A percentile compares a stretch with the other conserved stretches of the same genome.
Conservation (phyloP, 2,797 vertebrate genomes). For the Crax fasciolata region DNA sequence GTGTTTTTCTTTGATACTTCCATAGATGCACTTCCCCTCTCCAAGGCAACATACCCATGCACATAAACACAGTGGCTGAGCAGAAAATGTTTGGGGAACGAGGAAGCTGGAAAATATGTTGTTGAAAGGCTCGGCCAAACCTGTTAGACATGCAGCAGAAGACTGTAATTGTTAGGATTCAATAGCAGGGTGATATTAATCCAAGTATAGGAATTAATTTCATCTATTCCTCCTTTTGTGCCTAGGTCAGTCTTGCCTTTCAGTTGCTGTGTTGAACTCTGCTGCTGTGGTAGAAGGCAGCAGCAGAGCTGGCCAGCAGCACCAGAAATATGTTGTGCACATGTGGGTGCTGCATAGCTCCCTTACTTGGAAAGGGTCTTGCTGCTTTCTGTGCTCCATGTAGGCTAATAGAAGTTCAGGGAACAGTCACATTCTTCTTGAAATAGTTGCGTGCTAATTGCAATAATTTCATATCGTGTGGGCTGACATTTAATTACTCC, state of each 20-base stretch:
- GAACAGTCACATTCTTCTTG: background rate
- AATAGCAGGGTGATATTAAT: background rate
- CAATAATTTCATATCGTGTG: background rate
- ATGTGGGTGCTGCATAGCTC: background rate
- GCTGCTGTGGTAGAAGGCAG: background rate
- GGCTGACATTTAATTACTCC: slow-evolving; percentile 24
- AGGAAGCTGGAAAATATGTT: background rate
- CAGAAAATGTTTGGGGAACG: background rate
- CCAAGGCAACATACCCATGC: background rate
- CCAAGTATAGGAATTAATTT: background rate
- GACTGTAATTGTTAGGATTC: background rate
- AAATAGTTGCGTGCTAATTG: background rate
- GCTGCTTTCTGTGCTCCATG: background rate
- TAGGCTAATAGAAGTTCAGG: background rate
- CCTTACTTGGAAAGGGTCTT: background rate
- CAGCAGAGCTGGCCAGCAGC: background rate
- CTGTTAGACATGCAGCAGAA: background rate
- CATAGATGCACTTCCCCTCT: background rate
- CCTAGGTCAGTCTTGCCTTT: background rate
- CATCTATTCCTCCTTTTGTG: background rate
- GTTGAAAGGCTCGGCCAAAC: background rate
- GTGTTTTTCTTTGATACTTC: background rate
- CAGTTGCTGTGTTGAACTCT: background rate
- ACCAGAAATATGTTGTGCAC: fast-evolving
- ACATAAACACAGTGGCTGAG: background rate